A percentile compares a stretch with the other conserved stretches of the same genome.
These are phyloP conservation scores for Muntiacus muntjak DNA, from an alignment of 2,113 vertebrate genomes.

Conservation along the genomic window DNA sequence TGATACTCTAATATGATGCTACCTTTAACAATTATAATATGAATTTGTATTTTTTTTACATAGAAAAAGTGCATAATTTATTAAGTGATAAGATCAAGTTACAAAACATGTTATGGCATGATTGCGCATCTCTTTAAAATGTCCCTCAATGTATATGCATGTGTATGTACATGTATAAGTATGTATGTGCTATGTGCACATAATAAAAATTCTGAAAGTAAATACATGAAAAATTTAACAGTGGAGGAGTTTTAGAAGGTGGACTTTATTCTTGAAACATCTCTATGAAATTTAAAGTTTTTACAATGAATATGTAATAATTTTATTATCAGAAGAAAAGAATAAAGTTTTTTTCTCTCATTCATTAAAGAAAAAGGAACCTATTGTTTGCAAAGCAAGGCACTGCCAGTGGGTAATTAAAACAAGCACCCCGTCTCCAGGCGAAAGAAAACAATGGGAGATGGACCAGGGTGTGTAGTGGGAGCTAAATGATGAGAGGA, in stretches of 20 bases:
- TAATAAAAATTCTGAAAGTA: neutral
- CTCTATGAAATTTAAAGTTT: neutral
- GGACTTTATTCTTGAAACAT: neutral
- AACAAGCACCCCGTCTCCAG: neutral
- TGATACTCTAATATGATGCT: neutral
- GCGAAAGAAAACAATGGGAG: neutral
- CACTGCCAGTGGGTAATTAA: neutral
- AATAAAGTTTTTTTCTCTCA: neutral
- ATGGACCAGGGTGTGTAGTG: fast-evolving
- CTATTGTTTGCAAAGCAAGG: neutral
- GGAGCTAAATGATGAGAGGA: neutral
- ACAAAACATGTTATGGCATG: neutral
- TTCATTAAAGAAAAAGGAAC: neutral
- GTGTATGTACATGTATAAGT: neutral
- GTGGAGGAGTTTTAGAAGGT: neutral
- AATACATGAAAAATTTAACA: neutral
- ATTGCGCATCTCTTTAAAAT: neutral
- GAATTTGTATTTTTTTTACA: neutral
- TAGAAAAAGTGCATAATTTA: neutral
- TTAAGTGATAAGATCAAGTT: neutral
- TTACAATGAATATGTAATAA: neutral
- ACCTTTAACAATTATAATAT: neutral
- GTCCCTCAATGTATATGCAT: neutral
- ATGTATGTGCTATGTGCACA: neutral
- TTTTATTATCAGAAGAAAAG: neutral